A percentile compares a stretch with the other conserved stretches of the same genome.
phyloP scores from a whole-genome alignment of 2,113 vertebrate genomes.

The Boulengeromyrus knoepffleri region DNA sequence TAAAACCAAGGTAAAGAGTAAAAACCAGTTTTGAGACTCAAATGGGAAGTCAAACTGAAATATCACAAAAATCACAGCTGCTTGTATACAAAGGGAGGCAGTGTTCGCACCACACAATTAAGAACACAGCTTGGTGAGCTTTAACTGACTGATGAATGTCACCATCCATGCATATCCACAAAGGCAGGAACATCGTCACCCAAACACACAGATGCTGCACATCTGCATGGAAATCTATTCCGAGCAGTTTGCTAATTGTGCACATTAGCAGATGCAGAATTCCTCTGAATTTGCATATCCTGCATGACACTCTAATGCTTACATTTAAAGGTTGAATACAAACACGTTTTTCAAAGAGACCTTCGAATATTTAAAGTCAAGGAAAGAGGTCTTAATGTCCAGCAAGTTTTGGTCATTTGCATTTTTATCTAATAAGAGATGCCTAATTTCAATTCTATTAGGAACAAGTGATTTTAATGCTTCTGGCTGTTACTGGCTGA shows the following conservation, averaged over 20 bases:
- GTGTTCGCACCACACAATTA: not conserved
- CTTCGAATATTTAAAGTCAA: not conserved
- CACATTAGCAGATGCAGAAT: not conserved
- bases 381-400: not conserved
- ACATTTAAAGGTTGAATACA: not conserved
- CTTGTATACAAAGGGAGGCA: not conserved
- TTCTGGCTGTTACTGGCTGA: not conserved
- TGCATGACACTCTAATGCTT: not conserved
- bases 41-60: not conserved
- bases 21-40: not conserved
- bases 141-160: not conserved
- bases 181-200: not conserved
- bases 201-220: not conserved
- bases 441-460: not conserved
- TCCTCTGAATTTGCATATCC: not conserved
- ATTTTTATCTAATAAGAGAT: not conserved
- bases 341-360: not conserved
- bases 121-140: not conserved
- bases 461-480: not conserved
- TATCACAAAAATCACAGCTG: not conserved
- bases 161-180: not conserved
- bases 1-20: not conserved
- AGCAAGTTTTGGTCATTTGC: not conserved
- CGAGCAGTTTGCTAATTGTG: not conserved
- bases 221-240: not conserved